phyloP scores from a whole-genome alignment of 2,113 vertebrate species.

The Poeciliopsis prolifica region DNA sequence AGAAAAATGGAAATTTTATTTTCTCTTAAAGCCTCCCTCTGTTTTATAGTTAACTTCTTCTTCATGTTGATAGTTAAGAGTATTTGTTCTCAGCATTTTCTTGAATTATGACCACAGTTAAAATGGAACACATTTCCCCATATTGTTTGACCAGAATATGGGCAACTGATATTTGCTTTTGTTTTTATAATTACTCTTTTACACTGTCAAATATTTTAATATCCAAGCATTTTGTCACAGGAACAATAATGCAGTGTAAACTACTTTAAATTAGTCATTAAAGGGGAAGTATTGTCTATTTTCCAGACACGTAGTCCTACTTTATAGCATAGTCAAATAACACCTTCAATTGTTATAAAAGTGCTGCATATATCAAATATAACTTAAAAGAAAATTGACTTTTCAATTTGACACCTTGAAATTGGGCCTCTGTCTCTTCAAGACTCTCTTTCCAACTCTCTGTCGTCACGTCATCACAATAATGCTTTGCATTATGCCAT shows the following conservation, averaged over 20 bases:
- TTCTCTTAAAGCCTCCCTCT: constrained; percentile 3
- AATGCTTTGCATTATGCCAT: too few species aligned
- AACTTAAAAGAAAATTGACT: too few species aligned
- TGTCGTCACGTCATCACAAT: too few species aligned
- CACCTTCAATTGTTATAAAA: too few species aligned
- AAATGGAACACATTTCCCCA: constrained; percentile 14
- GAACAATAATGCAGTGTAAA: constrained; percentile 2
- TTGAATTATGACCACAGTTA: constrained; percentile 44
- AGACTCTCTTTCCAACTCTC: too few species aligned
- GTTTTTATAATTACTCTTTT: constrained; percentile 8
- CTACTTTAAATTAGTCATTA: constrained; percentile 12
- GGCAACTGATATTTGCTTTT: constrained; percentile 24
- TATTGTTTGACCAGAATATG: constrained; percentile 18
- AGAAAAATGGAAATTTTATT: constrained; percentile 8
- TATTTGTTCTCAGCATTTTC: constrained; percentile 48
- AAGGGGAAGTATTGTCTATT: too few species aligned
- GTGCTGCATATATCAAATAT: too few species aligned
- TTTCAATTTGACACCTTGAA: too few species aligned
- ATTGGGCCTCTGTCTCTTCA: too few species aligned
- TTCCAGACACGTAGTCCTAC: too few species aligned
- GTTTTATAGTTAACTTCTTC: background rate
- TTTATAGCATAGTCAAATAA: too few species aligned
- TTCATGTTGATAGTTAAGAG: background rate
- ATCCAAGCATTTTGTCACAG: constrained; percentile 10
- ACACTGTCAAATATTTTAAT: background rate